Base-by-base conservation (phyloP, 2,888 invertebrate species). In the Phanerotoma sp. region DNA sequence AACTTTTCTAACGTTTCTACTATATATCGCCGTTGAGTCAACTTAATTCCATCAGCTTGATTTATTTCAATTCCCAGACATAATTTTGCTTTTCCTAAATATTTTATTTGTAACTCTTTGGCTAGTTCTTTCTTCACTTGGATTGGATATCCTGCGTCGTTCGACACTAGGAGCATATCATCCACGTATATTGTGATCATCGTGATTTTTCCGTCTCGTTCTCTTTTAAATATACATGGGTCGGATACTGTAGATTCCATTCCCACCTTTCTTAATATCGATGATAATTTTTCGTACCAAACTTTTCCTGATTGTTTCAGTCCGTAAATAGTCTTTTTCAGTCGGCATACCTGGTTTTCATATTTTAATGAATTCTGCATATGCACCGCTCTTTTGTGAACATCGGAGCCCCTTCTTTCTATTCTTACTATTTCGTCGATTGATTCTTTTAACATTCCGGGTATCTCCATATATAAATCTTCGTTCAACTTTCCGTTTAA, bases 401-500 rank as follows among this genome's bases (percentile, higher is more conserved):
- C n/a, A 3, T 15, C 15, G 1, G 47, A 42, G 15, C 25, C 35
- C 25, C 10, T 40, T 35, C 25, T n/a, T 10, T 41, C 30, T 5
- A n/a, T 22, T 2, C 15, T 15, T 9, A 20, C 9, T 5, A 54
- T 25, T 15, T 54, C 33, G 15, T 22, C 16, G 7, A 54, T 15
- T 5, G 41, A 2, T 33, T 54, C 54, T 9, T 25, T 16, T 4
- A 54, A 28, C 10, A 7, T 33, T 3, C 20, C 25, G 2, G 54
- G 54, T 5, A 21, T 5, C 16, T 40, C 25, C 41, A 55, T 51
- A 10, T 40, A 46, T 3, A 55, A 10, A 2, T 44, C 44, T 30
- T 55, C 55, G 21, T 51, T 33, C 3, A 55, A 4, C 6, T 45
- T 10, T 10, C 38, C 46, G 11, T 50, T 50, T 7, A 47, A 16